phyloP scores from a whole-genome alignment of 2,888 invertebrate species.

The Linnaemya tessellans region DNA sequence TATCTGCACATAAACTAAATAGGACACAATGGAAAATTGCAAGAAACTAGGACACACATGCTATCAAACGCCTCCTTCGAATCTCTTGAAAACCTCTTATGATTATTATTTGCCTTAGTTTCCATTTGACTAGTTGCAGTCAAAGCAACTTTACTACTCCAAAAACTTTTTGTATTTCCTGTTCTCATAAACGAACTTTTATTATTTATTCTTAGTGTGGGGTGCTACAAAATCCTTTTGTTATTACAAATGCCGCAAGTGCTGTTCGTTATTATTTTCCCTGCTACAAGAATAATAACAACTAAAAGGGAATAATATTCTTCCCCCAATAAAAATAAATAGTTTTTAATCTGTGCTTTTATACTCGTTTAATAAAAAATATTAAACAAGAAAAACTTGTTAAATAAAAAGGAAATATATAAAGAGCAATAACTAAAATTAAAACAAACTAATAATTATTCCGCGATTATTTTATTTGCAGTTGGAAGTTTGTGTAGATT shows the following conservation, averaged over 20 bases:
- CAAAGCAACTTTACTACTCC: not conserved
- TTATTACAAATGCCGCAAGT: slow-evolving; percentile 27
- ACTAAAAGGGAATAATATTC: slow-evolving; percentile 3
- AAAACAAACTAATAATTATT: not conserved
- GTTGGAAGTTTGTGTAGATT: slow-evolving; percentile 33
- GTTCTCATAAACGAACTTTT: slow-evolving; percentile 6
- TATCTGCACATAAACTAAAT: not conserved
- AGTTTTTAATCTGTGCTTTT: slow-evolving; percentile 37
- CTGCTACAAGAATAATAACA: slow-evolving; percentile 11
- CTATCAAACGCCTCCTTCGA: not conserved
- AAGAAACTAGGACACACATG: not conserved
- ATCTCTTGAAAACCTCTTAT: not conserved
- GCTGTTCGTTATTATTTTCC: not conserved
- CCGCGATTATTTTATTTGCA: slow-evolving; percentile 7
- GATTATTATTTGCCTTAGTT: slow-evolving; percentile 24
- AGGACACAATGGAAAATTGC: too few species aligned
- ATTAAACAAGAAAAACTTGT: not conserved
- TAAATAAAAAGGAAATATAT: slow-evolving; percentile 39
- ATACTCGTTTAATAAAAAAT: not conserved
- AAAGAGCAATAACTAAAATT: slow-evolving; percentile 11
- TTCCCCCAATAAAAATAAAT: slow-evolving; percentile 33
- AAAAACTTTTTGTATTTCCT: slow-evolving; percentile 37
- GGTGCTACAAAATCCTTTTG: not conserved
- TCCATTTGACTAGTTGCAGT: not conserved
- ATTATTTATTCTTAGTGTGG: not conserved